Base-by-base conservation (phyloP, 2,113 vertebrate genomes). In the Uropsilus gracilis region DNA sequence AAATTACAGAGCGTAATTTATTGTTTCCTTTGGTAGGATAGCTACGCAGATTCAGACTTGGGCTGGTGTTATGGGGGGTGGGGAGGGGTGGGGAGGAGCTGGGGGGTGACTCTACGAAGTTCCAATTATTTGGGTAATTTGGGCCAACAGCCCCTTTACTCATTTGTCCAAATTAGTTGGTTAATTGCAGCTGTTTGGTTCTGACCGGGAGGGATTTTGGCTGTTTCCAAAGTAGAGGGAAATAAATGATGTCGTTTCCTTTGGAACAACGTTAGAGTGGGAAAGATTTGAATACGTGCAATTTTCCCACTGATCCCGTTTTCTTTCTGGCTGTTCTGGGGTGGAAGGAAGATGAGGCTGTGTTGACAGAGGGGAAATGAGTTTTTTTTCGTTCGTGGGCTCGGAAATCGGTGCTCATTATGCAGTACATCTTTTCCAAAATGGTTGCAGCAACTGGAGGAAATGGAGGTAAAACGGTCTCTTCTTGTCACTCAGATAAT, bases 261-360 rank as follows among this genome's bases (percentile, higher is more conserved):
- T 95, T 94, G 96, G 95, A 96, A 95, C 92, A 89, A 75, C 81
- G 80, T 89, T 61, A 87, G 92, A 90, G 82, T 86, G 77, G 94
- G 85, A 96, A 95, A 96, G 63, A 94, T 91, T 94, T 92, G 80
- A 94, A 87, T 90, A 55, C 4, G 24, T 86, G 77, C 69, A 37
- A 16, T 94, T 93, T 97, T 94, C 96, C 96, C 82, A 95, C 82
- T 44, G 90, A 96, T 97, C 94, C 90, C 90, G 39, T 90, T 85
- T 90, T 86, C 80, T 81, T 94, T 94, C 92, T 93, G 81, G 84
- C 82, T 34, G 57, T 37, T 68, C 80, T 12, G 76, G 22, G 26
- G 69, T 87, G 46, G 66, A 90, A 88, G 86, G 95, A 91, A 85
- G 80, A 85, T 93, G 88, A 86, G 55, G 26, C 10, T 37, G 2